Evolutionary conservation across 1,140 invertebrate species (phyloP).

Genomic region (Coptotermes formosanus): DNA sequence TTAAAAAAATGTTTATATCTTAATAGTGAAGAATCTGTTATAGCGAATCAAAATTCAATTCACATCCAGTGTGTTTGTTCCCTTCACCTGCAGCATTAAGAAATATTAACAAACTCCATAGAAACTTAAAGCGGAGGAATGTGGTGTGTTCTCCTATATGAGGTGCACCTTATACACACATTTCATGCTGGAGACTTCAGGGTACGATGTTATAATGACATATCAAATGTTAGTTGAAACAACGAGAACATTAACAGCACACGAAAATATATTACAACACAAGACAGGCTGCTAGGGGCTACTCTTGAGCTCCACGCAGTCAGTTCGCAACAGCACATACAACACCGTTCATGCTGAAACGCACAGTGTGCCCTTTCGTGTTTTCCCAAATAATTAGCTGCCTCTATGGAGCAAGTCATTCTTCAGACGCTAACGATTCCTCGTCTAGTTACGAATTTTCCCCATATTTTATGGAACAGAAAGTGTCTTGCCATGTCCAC

Average conservation of each 20-base stretch:
- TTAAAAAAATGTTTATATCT: not conserved
- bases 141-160: not conserved
- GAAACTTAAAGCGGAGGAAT: not conserved
- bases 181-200: not conserved
- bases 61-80: not conserved
- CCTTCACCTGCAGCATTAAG: not conserved
- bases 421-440: no score
- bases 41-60: conserved; percentile 6
- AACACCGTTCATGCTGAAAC: no score
- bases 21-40: conserved; percentile 19
- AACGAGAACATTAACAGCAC: not conserved
- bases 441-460: no score
- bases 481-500: no score
- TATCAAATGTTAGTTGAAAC: not conserved
- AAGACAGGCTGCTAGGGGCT: not conserved
- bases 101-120: not conserved
- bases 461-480: no score
- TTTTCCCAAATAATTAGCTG: no score
- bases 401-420: no score
- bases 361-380: no score
- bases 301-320: not conserved
- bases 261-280: not conserved
- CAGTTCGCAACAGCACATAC: no score
- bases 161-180: not conserved
- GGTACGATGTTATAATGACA: not conserved